A percentile compares a stretch with the other conserved stretches of the same genome.
These are phyloP conservation scores for Saguinus imperator DNA, from an alignment of 2,113 vertebrate genomes.

Conservation along the genomic window DNA sequence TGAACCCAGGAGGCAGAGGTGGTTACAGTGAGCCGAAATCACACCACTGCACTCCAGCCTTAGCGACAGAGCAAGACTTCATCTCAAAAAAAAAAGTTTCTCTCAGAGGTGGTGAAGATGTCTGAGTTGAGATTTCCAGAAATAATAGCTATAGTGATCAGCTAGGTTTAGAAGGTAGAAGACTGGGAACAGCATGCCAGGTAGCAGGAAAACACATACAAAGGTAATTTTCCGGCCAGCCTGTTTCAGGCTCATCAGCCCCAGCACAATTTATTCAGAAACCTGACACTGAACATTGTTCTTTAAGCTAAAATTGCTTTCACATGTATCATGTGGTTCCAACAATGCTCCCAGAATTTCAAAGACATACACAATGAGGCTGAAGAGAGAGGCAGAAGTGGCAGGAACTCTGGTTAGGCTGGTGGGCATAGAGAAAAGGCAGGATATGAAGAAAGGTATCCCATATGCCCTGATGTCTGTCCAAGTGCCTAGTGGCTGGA, in stretches of 20 bases:
- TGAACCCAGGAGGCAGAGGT: too few species aligned
- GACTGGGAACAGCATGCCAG: not conserved
- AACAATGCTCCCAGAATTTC: not conserved
- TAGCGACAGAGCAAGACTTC: too few species aligned
- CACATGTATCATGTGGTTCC: not conserved
- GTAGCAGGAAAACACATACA: slow-evolving; percentile 13
- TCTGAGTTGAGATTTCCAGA: not conserved
- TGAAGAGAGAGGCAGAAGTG: not conserved
- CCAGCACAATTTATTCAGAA: slow-evolving; percentile 57
- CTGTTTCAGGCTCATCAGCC: slow-evolving; percentile 50
- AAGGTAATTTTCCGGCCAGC: not conserved
- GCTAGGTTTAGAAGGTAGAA: slow-evolving; percentile 35
- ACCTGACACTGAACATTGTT: slow-evolving; percentile 6
- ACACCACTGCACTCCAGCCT: too few species aligned
- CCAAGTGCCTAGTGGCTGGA: not conserved
- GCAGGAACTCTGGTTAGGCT: not conserved
- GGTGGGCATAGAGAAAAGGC: not conserved
- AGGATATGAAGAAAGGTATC: not conserved
- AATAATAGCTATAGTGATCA: not conserved
- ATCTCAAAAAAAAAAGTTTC: too few species aligned
- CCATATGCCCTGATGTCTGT: not conserved
- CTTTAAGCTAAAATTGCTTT: slow-evolving; percentile 50
- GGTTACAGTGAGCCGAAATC: too few species aligned
- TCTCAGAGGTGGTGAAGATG: not conserved
- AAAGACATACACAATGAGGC: slow-evolving; percentile 6